Percentiles rank a stretch among this genome's conserved stretches.
phyloP scores from a whole-genome alignment of 2,888 invertebrate species.

The Drosophila colorata region DNA sequence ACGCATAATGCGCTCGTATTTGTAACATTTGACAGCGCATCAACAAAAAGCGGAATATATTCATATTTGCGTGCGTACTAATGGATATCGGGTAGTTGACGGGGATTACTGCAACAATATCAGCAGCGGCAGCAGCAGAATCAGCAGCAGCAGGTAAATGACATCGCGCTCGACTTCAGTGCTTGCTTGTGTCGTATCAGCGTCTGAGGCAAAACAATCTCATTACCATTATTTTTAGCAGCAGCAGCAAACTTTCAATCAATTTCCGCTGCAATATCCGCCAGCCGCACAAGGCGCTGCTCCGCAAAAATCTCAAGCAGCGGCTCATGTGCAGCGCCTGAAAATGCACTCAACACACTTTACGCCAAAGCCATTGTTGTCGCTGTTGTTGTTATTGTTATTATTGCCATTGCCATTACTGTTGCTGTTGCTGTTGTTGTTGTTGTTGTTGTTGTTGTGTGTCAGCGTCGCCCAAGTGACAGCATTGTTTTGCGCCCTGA shows the following conservation, averaged over 20 bases:
- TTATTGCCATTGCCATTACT: slow-evolving; percentile 18
- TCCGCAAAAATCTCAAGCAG: slow-evolving; percentile 55
- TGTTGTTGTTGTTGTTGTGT: slow-evolving; percentile 36
- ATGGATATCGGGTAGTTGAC: slow-evolving; percentile 6
- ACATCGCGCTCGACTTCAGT: slow-evolving; percentile 12
- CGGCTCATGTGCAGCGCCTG: slow-evolving; percentile 38
- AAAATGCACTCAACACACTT: slow-evolving; percentile 56
- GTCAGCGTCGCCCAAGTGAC: slow-evolving; percentile 70
- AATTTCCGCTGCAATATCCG: slow-evolving; percentile 79
- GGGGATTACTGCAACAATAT: neutral
- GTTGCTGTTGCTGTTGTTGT: slow-evolving; percentile 3
- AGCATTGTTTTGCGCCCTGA: slow-evolving; percentile 76
- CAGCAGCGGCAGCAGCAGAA: too few relatives aligned
- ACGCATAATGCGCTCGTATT: slow-evolving; percentile 57
- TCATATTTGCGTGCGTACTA: slow-evolving; percentile 25
- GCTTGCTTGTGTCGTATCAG: slow-evolving; percentile 27
- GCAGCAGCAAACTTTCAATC: slow-evolving; percentile 74
- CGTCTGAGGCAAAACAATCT: slow-evolving; percentile 63
- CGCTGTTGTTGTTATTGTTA: slow-evolving; percentile 32
- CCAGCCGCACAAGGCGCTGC: slow-evolving; percentile 38
- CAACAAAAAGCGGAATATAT: slow-evolving; percentile 45
- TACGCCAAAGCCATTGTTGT: slow-evolving; percentile 34
- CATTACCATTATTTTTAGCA: slow-evolving; percentile 72
- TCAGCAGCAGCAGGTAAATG: slow-evolving; percentile 33
- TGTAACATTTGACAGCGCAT: slow-evolving; percentile 58